These are phyloP conservation scores for Nycticryphes semicollaris DNA, from an alignment of 2,113 vertebrate genomes.

Conservation along the genomic window DNA sequence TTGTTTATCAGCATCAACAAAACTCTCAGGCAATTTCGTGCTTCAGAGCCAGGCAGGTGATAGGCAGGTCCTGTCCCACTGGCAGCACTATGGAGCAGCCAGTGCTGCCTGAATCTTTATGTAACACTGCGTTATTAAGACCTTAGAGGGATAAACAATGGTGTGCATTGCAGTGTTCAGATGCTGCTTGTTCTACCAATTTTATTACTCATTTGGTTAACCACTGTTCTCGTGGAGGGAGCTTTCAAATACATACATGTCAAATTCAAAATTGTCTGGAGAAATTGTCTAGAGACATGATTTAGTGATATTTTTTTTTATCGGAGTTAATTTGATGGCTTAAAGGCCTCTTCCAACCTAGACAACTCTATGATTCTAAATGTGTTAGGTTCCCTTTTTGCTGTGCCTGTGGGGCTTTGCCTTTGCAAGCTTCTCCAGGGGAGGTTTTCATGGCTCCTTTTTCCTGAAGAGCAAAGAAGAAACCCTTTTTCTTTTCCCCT, in stretches of 20 bases:
- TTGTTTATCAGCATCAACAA: neutral
- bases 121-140: neutral
- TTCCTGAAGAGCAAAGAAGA: neutral
- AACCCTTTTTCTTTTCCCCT: neutral
- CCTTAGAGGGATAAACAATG: neutral
- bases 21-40: neutral
- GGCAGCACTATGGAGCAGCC: neutral
- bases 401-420: accelerated
- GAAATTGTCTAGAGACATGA: neutral
- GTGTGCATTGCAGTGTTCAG: neutral
- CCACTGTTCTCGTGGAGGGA: neutral
- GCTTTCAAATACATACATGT: neutral
- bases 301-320: too few species aligned
- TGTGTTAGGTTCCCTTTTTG: neutral
- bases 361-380: too few species aligned
- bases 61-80: neutral
- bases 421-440: neutral
- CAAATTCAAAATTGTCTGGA: neutral
- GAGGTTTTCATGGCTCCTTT: neutral
- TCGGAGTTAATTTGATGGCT: too few species aligned
- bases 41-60: neutral
- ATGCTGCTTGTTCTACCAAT: neutral
- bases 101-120: neutral
- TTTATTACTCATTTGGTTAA: neutral
- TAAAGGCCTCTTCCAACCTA: too few species aligned